Base-by-base conservation (phyloP, 2,888 invertebrate species). In the Ornithoptera priamus region DNA sequence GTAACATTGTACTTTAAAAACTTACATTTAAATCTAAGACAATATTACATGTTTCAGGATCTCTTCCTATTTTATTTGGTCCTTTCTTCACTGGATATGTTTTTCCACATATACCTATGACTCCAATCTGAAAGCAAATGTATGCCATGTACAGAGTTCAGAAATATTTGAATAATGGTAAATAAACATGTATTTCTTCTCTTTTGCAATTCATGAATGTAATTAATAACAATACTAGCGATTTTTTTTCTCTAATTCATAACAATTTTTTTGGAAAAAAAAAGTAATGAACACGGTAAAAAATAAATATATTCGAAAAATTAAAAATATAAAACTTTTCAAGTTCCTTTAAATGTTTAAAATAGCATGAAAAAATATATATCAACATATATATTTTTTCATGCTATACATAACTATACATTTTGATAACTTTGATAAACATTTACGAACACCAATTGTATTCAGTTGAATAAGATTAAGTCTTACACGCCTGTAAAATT, bases 11-110 rank as follows among this genome's bases (percentile, higher is more conserved):
- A 0, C 12, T 46, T 46, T 12, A 12, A 15, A 56, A 66, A 85
- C 86, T 87, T 81, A 92, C 92, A 80, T 85, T 85, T 70, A 85
- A 78, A 74, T 91, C 84, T 17, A 92, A 75, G 4, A 88, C 80
- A 75, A 92, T 87, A 72, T 74, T 80, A 73, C 91, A 92, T 75
- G 86, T 83, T 69, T 85, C 79, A 7, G 89, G 89, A 70, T 92
- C 90, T 74, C 92, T 81, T 8, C 92, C 92, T 72, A 92, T 85
- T 78, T 90, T 92, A 74, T 92, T 92, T 30, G 88, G 89, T 0
- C 92, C 92, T 72, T 77, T 85, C 69, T 82, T 79, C 5, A 92
- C 78, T 53, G 92, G 88, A 75, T 90, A 85, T 77, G 84, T 88
- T 20, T 72, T 76, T 2, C 92, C 91, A 75, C 86, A 86, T 78